phyloP scores from a whole-genome alignment of 2,888 invertebrate genomes.

The Pharmacophagus antenor region DNA sequence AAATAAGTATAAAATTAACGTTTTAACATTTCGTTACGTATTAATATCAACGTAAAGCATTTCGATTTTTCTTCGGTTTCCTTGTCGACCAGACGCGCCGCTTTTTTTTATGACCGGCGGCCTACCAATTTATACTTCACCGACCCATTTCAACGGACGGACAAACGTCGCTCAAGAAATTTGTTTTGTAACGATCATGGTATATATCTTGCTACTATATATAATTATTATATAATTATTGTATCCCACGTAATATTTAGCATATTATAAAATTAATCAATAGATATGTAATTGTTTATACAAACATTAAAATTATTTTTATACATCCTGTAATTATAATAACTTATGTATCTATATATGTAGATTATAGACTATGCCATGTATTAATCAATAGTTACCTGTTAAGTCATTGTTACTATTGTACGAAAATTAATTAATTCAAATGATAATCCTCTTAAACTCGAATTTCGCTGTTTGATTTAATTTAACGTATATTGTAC shows the following conservation, averaged over 20 bases:
- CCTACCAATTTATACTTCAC: not conserved
- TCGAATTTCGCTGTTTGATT: too few species aligned
- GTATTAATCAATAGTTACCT: too few species aligned
- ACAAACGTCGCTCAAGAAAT: not conserved
- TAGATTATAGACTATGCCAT: too few species aligned
- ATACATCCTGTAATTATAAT: not conserved
- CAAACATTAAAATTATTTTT: not conserved
- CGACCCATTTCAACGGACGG: not conserved
- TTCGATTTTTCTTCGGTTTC: not conserved
- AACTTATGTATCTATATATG: too few species aligned
- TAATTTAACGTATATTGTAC: too few species aligned
- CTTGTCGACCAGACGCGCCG: not conserved
- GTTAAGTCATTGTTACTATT: too few species aligned
- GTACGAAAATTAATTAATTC: too few species aligned
- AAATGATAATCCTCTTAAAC: too few species aligned
- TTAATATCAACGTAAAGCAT: not conserved
- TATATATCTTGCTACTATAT: not conserved
- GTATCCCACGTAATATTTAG: not conserved
- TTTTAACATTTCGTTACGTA: not conserved
- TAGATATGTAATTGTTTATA: not conserved
- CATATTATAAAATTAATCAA: not conserved
- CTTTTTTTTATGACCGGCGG: not conserved
- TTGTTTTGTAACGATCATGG: not conserved
- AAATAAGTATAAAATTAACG: not conserved
- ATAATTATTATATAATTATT: not conserved